Percentiles rank a stretch among this genome's conserved stretches.
phyloP scores from a whole-genome alignment of 1,140 invertebrate species.

The Pissodes strobi region DNA sequence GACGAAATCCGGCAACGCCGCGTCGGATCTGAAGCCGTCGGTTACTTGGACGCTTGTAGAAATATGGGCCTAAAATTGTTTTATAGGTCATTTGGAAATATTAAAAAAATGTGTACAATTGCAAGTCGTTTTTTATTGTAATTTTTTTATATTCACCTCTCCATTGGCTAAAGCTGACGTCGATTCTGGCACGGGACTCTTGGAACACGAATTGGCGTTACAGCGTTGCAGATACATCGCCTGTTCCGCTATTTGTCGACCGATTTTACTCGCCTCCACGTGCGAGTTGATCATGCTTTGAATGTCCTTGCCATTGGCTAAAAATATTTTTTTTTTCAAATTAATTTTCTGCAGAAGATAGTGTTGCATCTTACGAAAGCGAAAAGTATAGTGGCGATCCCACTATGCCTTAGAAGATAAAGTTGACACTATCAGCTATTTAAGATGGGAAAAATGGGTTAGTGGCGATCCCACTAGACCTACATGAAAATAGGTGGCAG shows the following conservation, averaged over 20 bases:
- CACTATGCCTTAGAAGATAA: no score
- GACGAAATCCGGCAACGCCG: constrained; percentile 20
- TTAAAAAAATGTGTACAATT: constrained; percentile 32
- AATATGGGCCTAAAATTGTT: constrained; percentile 43
- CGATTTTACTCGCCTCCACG: constrained; percentile 80
- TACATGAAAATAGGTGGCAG: no score
- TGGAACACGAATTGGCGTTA: constrained; percentile 59
- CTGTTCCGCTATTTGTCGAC: constrained; percentile 75
- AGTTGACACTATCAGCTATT: no score
- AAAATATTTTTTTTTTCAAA: no score
- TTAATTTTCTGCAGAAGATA: no score
- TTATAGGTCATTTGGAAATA: background rate
- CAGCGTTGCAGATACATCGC: constrained; percentile 64
- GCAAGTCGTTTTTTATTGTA: background rate
- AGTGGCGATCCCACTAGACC: no score
- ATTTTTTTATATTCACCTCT: constrained; percentile 42
- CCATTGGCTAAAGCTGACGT: constrained; percentile 35
- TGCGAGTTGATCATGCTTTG: constrained; percentile 72
- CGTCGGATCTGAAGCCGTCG: constrained; percentile 11
- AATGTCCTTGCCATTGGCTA: constrained; percentile 63
- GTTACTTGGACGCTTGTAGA: constrained; percentile 41
- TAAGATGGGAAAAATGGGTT: no score
- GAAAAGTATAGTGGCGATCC: no score
- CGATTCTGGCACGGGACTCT: constrained; percentile 57
- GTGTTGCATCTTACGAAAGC: no score